Conservation (phyloP, 2,797 vertebrate species). For the Siniperca undulata region DNA sequence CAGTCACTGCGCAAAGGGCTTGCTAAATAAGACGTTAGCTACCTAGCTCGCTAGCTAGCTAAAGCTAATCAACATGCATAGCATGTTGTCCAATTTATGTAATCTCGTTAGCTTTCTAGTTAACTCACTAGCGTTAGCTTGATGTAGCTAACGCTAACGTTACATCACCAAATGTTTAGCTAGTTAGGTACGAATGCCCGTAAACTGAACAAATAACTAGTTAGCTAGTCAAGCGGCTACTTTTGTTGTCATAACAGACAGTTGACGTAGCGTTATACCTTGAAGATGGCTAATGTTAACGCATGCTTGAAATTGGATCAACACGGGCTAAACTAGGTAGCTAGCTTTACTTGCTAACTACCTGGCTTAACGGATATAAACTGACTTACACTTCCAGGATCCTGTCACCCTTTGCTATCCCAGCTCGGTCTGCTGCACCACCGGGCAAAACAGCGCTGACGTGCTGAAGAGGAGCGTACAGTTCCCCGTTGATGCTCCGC, state of each 20-base stretch:
- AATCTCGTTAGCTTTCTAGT: conserved; percentile 67
- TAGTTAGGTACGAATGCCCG: neutral
- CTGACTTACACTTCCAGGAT: conserved; percentile 97
- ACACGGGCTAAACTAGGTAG: conserved; percentile 38
- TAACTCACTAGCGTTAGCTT: conserved; percentile 40
- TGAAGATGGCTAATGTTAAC: conserved; percentile 18
- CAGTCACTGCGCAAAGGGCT: conserved; percentile 40
- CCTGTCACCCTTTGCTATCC: conserved; percentile 94
- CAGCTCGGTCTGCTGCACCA: conserved; percentile 95
- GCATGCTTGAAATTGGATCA: conserved; percentile 29
- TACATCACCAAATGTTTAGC: neutral
- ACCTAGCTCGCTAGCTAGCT: conserved; percentile 64
- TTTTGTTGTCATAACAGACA: conserved; percentile 28
- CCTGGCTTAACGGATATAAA: neutral
- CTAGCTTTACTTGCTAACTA: conserved; percentile 59
- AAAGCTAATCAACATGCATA: conserved; percentile 84
- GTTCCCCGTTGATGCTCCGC: conserved; percentile 97
- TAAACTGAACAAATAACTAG: neutral
- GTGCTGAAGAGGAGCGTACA: conserved; percentile 98
- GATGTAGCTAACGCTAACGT: neutral
- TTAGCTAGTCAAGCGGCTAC: neutral
- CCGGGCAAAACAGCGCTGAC: conserved; percentile 96
- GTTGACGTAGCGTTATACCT: conserved; percentile 20
- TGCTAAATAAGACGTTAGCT: conserved; percentile 52
- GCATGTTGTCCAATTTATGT: conserved; percentile 79